Evolutionary conservation across 2,797 vertebrate species (phyloP).

Genomic region (Sciurus carolinensis): DNA sequence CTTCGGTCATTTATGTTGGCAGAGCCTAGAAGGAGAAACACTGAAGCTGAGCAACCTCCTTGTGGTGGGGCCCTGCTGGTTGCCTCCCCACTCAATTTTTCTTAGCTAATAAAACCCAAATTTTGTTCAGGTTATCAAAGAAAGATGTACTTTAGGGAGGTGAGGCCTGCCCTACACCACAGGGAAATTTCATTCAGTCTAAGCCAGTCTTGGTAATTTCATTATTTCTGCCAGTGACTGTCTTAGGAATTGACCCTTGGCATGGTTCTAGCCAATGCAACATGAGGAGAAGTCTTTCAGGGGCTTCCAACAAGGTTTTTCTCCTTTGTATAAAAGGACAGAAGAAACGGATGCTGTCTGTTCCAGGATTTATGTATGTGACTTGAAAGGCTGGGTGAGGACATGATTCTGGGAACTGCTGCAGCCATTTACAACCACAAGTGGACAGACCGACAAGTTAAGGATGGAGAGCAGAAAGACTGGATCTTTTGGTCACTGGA

Average conservation of each 20-base stretch:
- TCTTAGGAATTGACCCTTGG: background rate
- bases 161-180: background rate
- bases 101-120: background rate
- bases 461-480: background rate
- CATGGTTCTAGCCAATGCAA: background rate
- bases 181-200: background rate
- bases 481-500: background rate
- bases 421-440: background rate
- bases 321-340: background rate
- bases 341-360: background rate
- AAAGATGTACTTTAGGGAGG: background rate
- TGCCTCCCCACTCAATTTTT: background rate
- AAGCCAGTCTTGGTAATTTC: background rate
- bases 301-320: background rate
- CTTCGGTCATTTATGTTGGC: slow-evolving; percentile 99
- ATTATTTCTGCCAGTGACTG: background rate
- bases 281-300: background rate
- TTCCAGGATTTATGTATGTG: no score
- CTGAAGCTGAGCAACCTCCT: background rate
- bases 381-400: background rate
- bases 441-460: background rate
- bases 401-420: background rate
- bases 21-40: slow-evolving; percentile 90
- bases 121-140: background rate
- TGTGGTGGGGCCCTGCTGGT: accelerated